phyloP scores from a whole-genome alignment of 1,140 invertebrate species.

The Formica selysi region DNA sequence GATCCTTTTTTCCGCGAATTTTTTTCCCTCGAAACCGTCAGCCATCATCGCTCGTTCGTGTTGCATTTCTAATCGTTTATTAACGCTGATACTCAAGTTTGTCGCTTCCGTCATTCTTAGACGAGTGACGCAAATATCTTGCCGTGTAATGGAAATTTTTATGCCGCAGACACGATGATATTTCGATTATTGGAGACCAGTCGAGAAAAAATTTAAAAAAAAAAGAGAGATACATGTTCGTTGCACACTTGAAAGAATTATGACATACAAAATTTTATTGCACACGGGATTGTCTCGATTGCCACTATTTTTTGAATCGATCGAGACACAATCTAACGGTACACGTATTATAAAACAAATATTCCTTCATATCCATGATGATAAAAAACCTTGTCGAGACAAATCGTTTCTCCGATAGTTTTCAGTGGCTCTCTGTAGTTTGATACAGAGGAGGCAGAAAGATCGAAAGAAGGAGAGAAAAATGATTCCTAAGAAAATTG shows the following conservation, averaged over 20 bases:
- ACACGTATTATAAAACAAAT: slow-evolving; percentile 29
- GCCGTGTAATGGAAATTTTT: not conserved
- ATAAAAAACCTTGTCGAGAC: slow-evolving; percentile 24
- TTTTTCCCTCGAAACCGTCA: not conserved
- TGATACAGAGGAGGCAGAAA: not conserved
- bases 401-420: slow-evolving; percentile 27
- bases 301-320: slow-evolving; percentile 14
- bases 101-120: slow-evolving; percentile 4
- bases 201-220: not conserved
- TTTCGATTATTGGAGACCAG: not conserved
- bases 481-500: not conserved
- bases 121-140: not conserved
- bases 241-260: not conserved
- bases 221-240: not conserved
- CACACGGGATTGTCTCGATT: not conserved
- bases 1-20: slow-evolving; percentile 23
- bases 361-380: not conserved
- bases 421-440: slow-evolving; percentile 9
- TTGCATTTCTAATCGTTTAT: slow-evolving; percentile 22
- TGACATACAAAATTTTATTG: not conserved
- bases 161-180: not conserved
- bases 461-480: not conserved
- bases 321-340: not conserved
- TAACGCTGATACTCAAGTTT: not conserved
- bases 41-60: not conserved